Percentiles rank a stretch among this genome's conserved stretches.
These are phyloP conservation scores for Heliocidaris erythrogramma DNA, from an alignment of 35 echinoderm and acorn worm genomes.

Conservation along the genomic window DNA sequence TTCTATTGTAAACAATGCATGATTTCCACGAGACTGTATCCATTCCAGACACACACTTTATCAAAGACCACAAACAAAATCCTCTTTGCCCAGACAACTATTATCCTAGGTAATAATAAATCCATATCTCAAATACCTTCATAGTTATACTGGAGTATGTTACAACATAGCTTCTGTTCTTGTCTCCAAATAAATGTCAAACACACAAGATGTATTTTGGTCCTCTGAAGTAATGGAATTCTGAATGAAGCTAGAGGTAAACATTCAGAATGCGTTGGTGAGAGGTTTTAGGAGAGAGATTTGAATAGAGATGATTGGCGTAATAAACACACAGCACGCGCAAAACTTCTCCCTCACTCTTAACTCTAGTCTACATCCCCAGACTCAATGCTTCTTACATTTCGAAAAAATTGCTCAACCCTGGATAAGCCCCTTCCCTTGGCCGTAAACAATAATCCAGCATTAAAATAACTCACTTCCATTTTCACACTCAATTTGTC, in stretches of 20 bases:
- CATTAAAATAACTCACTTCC: not conserved
- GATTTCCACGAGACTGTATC: too few species aligned
- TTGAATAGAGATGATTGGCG: not conserved
- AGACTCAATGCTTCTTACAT: not conserved
- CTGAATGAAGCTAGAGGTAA: not conserved
- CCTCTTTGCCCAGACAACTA: not conserved
- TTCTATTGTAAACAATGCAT: not conserved
- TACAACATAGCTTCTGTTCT: not conserved
- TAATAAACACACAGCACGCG: not conserved
- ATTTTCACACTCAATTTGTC: not conserved
- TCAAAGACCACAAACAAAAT: not conserved
- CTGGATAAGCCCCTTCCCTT: not conserved
- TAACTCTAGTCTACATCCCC: not conserved
- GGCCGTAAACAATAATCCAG: not conserved
- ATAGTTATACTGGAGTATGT: not conserved
- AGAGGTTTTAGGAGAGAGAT: not conserved
- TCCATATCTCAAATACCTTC: not conserved
- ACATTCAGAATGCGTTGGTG: not conserved
- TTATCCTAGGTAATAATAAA: too few species aligned
- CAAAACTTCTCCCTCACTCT: not conserved
- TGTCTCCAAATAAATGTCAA: not conserved
- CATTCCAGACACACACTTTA: not conserved
- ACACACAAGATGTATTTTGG: constrained; percentile 1
- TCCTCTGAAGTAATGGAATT: not conserved
- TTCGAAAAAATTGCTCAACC: too few species aligned